phyloP scores from a whole-genome alignment of 2,888 invertebrate species.

The Torymus tubicola region DNA sequence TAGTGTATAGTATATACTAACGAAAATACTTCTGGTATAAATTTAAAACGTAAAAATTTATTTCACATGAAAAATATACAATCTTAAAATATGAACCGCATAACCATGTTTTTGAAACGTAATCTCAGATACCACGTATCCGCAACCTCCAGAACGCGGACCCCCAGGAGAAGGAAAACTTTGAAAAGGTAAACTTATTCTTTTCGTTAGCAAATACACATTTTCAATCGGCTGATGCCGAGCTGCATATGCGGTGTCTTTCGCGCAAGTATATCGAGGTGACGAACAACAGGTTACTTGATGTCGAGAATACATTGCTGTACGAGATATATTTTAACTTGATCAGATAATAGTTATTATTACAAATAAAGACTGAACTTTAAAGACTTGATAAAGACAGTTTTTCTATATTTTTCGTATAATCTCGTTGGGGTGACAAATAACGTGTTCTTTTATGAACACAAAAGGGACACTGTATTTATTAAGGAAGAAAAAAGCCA shows the following conservation, averaged over 20 bases:
- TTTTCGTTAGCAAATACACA: conserved; percentile 65
- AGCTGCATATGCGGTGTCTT: conserved; percentile 35
- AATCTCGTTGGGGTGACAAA: conserved; percentile 19
- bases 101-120: conserved; percentile 73
- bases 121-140: conserved; percentile 75
- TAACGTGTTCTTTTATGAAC: conserved; percentile 15
- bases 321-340: conserved; percentile 38
- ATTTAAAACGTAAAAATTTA: no score
- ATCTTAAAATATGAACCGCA: conserved; percentile 43
- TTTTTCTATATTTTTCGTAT: conserved; percentile 37
- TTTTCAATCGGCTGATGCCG: conserved; percentile 45
- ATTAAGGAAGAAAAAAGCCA: conserved; percentile 39
- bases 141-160: conserved; percentile 78
- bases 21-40: neutral
- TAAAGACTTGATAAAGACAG: conserved; percentile 53
- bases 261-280: conserved; percentile 34
- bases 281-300: conserved; percentile 44
- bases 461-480: conserved; percentile 39
- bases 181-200: conserved; percentile 81
- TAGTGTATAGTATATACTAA: neutral
- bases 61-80: conserved; percentile 17
- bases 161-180: conserved; percentile 80
- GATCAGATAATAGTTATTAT: conserved; percentile 23
- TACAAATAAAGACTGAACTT: conserved; percentile 34
- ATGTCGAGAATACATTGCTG: conserved; percentile 37